Percentiles rank a stretch among this genome's conserved stretches.
Evolutionary conservation across 2,888 invertebrate species (phyloP).

Genomic region (Poecilobothrus nobilitatus): DNA sequence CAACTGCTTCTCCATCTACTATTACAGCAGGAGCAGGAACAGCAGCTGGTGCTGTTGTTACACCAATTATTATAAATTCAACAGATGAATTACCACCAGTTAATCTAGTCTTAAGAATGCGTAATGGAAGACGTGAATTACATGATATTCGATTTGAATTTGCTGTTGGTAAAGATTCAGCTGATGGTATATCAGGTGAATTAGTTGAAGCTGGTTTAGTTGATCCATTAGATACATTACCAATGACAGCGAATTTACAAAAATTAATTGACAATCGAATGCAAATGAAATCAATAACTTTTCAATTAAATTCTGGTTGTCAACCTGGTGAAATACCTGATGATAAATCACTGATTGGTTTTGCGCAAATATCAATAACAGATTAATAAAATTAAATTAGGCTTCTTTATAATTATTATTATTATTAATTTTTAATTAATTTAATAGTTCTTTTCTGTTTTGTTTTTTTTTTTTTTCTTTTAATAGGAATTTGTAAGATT

Average conservation of each 20-base stretch:
- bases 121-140: constrained; percentile 81
- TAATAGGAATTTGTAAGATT: not conserved
- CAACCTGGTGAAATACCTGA: constrained; percentile 75
- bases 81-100: constrained; percentile 50
- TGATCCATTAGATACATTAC: constrained; percentile 79
- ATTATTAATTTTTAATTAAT: constrained; percentile 8
- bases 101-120: constrained; percentile 81
- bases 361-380: constrained; percentile 92
- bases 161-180: constrained; percentile 75
- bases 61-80: constrained; percentile 30
- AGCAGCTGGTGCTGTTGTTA: constrained; percentile 16
- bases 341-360: constrained; percentile 91
- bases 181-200: constrained; percentile 90
- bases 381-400: constrained; percentile 50
- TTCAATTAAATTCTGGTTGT: constrained; percentile 69
- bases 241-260: constrained; percentile 89
- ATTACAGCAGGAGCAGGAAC: constrained; percentile 25
- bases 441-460: not conserved
- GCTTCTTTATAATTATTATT: constrained; percentile 11
- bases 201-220: constrained; percentile 92
- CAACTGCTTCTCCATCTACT: constrained; percentile 27
- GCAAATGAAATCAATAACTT: constrained; percentile 68
- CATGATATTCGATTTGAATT: constrained; percentile 98
- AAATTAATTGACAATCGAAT: constrained; percentile 71
- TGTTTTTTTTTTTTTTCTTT: constrained; percentile 6